A percentile compares a stretch with the other conserved stretches of the same genome.
Evolutionary conservation across 2,113 vertebrate species (phyloP).

Genomic region (Orthonyx spaldingii): DNA sequence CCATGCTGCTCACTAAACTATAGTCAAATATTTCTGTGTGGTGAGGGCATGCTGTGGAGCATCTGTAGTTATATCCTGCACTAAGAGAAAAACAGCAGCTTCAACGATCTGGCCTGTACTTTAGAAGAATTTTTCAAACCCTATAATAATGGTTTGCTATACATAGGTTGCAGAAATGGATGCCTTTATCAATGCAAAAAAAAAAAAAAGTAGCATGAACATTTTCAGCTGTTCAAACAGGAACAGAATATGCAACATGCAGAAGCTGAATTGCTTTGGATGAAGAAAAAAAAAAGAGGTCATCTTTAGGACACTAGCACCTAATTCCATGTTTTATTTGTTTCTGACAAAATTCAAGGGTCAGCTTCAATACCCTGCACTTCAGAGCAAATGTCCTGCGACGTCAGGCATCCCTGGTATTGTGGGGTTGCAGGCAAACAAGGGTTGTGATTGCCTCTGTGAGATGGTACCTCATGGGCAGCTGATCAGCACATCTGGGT

Average conservation of each 20-base stretch:
- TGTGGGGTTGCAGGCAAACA: background rate
- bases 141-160: constrained; percentile 54
- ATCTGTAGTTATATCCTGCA: background rate
- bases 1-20: background rate
- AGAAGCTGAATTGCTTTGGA: background rate
- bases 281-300: background rate
- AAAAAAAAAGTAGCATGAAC: background rate
- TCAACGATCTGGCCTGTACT: constrained; percentile 13
- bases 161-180: constrained; percentile 43
- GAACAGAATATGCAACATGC: background rate
- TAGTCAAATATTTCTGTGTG: background rate
- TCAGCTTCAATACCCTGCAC: background rate
- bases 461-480: background rate
- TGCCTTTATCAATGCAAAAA: constrained; percentile 23
- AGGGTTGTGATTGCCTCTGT: background rate
- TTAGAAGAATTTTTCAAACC: constrained; percentile 35
- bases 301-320: background rate
- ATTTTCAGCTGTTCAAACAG: background rate
- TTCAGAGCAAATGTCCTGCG: background rate
- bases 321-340: background rate
- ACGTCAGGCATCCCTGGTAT: background rate
- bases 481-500: background rate
- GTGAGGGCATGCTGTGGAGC: background rate
- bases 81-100: constrained; percentile 12
- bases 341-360: background rate